Conservation (phyloP, 2,888 invertebrate species). For the Anarsia innoxiella region DNA sequence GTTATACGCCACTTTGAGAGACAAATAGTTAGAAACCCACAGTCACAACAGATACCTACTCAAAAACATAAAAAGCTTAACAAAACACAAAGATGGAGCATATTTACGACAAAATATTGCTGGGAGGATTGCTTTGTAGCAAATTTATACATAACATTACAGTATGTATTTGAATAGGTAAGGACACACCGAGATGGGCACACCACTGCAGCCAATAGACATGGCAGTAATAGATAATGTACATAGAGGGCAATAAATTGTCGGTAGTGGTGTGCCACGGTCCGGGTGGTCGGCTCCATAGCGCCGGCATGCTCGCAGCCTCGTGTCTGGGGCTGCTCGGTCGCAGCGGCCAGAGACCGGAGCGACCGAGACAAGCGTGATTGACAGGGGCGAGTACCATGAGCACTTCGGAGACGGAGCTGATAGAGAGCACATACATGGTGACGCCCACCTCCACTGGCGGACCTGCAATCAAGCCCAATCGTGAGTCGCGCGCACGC, state of each 20-base stretch:
- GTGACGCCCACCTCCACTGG: slow-evolving; percentile 98
- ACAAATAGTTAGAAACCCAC: slow-evolving; percentile 46
- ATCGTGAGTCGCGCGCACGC: slow-evolving; percentile 54
- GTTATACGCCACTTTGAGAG: slow-evolving; percentile 33
- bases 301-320: slow-evolving; percentile 68
- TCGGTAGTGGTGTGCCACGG: slow-evolving; percentile 30
- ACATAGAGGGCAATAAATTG: slow-evolving; percentile 11
- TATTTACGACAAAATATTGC: slow-evolving; percentile 41
- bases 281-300: slow-evolving; percentile 41
- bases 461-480: slow-evolving; percentile 87
- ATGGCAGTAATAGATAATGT: not conserved
- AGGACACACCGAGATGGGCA: slow-evolving; percentile 44
- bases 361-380: slow-evolving; percentile 65
- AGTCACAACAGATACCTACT: slow-evolving; percentile 53
- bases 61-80: slow-evolving; percentile 58
- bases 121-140: slow-evolving; percentile 46
- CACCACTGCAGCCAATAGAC: slow-evolving; percentile 28
- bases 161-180: slow-evolving; percentile 38
- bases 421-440: slow-evolving; percentile 98
- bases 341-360: slow-evolving; percentile 38
- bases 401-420: slow-evolving; percentile 98
- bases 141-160: slow-evolving; percentile 46
- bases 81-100: slow-evolving; percentile 49
- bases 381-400: slow-evolving; percentile 85
- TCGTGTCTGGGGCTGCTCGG: slow-evolving; percentile 69